Base-by-base conservation (phyloP, 1,140 invertebrate species). In the Melipona quadrifasciata region DNA sequence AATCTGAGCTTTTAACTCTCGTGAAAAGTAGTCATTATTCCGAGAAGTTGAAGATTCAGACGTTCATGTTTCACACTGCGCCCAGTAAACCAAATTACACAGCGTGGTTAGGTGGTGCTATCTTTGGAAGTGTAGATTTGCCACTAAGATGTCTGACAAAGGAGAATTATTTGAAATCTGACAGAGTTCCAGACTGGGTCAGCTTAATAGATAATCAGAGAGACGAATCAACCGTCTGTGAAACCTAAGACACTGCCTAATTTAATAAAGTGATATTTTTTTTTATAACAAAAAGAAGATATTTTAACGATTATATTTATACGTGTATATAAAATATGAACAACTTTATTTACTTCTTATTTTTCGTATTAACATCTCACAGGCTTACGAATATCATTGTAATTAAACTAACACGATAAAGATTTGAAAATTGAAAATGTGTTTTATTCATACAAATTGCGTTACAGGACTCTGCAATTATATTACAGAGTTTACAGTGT, bases 71-170 rank as follows among this genome's bases (percentile, higher is more conserved):
- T 91, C 98, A 98, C 91, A 95, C 95, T 21, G 94, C 97, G 34
- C 98, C 98, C 12, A 96, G 96, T 65, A 97, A 98, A 92, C 96
- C 97, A 76, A 99, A 99, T 95, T 98, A 97, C 92, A 96, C 97
- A 12, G 96, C 96, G 51, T 99, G 98, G 98, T 94, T 98, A 19
- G 98, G 98, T 92, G 97, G 98, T 78, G 96, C 98, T 24, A 96
- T 99, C 85, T 97, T 98, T 93, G 97, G 97, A 11, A 97, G 97
- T 16, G 97, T 98, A 14, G 98, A 99, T 94, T 96, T 97, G 39
- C 95, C 95, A 73, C 96, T 96, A 73, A 95, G 97, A 67, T 97
- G 96, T 10, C 90, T 98, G 31, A 96, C 96, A 0, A 97, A 97
- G 90, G 98, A 99, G 90, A 94, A 95, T 82, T 98, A 97, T 94